Evolutionary conservation across 2,888 invertebrate species (phyloP).

Genomic region (Atherix ibis): DNA sequence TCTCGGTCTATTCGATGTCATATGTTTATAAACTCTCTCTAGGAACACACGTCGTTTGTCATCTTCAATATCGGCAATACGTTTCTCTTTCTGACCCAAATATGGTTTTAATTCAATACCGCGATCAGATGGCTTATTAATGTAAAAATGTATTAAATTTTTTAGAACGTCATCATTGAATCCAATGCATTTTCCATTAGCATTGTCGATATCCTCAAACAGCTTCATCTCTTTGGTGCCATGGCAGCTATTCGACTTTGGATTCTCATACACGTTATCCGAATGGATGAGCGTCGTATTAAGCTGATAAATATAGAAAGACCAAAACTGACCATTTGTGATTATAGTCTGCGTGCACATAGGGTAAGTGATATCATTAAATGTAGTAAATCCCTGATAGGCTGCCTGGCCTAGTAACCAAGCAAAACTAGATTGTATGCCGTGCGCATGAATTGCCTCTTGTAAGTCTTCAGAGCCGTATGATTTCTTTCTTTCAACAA

Average conservation of each 20-base stretch:
- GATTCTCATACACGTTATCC: conserved; percentile 46
- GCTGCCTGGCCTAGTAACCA: conserved; percentile 68
- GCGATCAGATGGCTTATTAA: conserved; percentile 47
- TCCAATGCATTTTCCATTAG: conserved; percentile 47
- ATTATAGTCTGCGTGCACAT: conserved; percentile 74
- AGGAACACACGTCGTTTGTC: conserved; percentile 53
- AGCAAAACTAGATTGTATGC: conserved; percentile 60
- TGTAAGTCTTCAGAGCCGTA: conserved; percentile 40
- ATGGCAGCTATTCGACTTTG: conserved; percentile 65
- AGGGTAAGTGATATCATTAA: conserved; percentile 82
- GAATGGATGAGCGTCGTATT: conserved; percentile 63
- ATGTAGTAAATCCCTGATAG: conserved; percentile 79
- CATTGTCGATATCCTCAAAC: conserved; percentile 54
- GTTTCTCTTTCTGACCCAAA: conserved; percentile 40
- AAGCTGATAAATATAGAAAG: conserved; percentile 79
- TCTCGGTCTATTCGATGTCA: conserved; percentile 51
- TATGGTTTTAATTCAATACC: conserved; percentile 56
- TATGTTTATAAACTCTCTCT: conserved; percentile 48
- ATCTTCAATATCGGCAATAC: conserved; percentile 52
- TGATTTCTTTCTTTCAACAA: conserved; percentile 33
- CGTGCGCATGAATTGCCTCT: conserved; percentile 57
- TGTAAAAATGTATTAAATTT: conserved; percentile 55
- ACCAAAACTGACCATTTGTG: conserved; percentile 76
- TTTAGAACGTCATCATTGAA: conserved; percentile 67
- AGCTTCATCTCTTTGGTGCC: conserved; percentile 53